Conservation (phyloP, 2,113 vertebrate species). For the Zonotrichia leucophrys region DNA sequence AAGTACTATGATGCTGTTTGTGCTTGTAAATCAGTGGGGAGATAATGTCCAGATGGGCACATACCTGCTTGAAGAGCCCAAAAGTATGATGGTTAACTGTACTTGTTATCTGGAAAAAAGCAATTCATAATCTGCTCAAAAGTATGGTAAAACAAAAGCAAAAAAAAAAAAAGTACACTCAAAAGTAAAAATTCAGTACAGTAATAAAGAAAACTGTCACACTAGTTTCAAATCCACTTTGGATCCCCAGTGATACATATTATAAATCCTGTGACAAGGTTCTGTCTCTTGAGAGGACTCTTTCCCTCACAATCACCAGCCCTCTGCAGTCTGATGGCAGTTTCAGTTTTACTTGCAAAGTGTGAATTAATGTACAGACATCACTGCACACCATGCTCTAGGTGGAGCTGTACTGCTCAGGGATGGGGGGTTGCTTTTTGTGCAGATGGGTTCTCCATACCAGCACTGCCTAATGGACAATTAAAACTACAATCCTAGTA, state of each 20-base stretch:
- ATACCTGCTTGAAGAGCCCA: not conserved
- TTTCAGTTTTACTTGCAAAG: not conserved
- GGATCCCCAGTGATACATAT: not conserved
- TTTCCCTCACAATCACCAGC: not conserved
- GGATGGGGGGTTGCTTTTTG: not conserved
- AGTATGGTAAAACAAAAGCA: not conserved
- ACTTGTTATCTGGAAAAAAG: not conserved
- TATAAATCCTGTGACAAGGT: not conserved
- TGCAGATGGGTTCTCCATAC: not conserved
- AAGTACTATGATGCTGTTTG: not conserved
- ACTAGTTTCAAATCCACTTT: not conserved
- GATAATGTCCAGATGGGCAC: not conserved
- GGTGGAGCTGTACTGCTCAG: not conserved
- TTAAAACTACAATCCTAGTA: not conserved
- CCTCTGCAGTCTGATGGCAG: not conserved
- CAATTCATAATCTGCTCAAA: not conserved
- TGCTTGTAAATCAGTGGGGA: not conserved
- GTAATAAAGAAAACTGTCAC: not conserved
- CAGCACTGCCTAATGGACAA: not conserved
- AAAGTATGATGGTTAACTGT: not conserved
- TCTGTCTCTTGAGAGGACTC: not conserved
- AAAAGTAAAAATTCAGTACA: not conserved
- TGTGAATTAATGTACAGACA: not conserved
- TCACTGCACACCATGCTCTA: not conserved
- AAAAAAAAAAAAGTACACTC: not conserved